These are phyloP conservation scores for Caenorhabditis zanzibari DNA, from an alignment of 2,888 invertebrate species.

Conservation along the genomic window DNA sequence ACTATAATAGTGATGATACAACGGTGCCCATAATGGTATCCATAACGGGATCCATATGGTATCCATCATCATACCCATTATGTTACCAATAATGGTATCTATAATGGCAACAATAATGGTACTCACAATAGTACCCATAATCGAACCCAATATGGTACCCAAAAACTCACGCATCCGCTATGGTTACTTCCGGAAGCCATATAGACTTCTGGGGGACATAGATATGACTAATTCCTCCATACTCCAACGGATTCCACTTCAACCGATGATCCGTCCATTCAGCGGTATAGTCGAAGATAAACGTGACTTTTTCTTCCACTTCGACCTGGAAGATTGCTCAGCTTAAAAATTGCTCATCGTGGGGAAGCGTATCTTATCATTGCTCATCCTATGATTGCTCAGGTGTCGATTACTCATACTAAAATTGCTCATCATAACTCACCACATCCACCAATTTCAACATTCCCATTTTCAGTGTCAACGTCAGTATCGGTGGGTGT, in stretches of 20 bases:
- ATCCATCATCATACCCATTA: neutral
- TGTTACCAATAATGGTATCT: neutral
- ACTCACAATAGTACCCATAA: neutral
- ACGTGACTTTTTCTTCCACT: conserved; percentile 55
- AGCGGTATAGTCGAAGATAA: conserved; percentile 51
- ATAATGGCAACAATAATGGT: too few relatives aligned
- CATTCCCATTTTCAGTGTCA: conserved; percentile 42
- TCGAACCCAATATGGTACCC: neutral
- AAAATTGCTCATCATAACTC: too few relatives aligned
- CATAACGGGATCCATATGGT: neutral
- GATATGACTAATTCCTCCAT: conserved; percentile 60
- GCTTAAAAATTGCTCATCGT: neutral
- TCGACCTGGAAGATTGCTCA: conserved; percentile 23
- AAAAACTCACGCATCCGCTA: conserved; percentile 41
- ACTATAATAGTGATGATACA: too few relatives aligned
- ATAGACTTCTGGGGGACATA: conserved; percentile 48
- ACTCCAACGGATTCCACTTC: conserved; percentile 61
- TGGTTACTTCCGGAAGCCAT: conserved; percentile 55
- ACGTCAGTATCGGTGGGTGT: conserved; percentile 43
- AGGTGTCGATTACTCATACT: too few relatives aligned
- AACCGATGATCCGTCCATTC: conserved; percentile 48
- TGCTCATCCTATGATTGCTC: too few relatives aligned
- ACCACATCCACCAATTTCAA: conserved; percentile 60
- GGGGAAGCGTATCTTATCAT: too few relatives aligned
- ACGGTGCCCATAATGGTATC: too few relatives aligned